Base-by-base conservation (phyloP, 2,888 invertebrate species). In the Drosophila anomelani region DNA sequence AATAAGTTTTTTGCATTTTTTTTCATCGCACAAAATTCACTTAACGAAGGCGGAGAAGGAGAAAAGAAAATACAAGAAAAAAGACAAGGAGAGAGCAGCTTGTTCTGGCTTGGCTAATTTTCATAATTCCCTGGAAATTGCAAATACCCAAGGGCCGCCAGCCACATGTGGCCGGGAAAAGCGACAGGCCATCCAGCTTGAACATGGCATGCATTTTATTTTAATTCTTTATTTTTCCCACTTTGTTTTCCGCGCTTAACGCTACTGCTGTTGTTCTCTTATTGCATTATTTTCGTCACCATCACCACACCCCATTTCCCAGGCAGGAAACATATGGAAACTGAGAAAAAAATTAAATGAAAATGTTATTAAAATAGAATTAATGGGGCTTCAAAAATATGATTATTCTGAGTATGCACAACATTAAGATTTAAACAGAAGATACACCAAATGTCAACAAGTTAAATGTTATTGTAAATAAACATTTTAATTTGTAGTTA, bases 41-140 rank as follows among this genome's bases (percentile, higher is more conserved):
- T 84, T 75, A 72, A 60, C 79, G 74, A 64, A 63, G 51, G 23
- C 8, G 49, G 44, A 38, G 32, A 6, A 8, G 34, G 32, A 13
- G 34, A 49, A 41, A 12, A 9, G 17, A 10, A 43, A 20, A 32
- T 12, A 36, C 0, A 17, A 34, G 34, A 20, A 3, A 1, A 17
- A 43, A 9, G 17, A 29, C 20, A 10, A 17, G 38, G 34, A 39
- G 10, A 20, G 29, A 13, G 15, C 4, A n/a, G 39, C 39, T 36
- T 62, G 68, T 66, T 78, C 73, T 76, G 75, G 78, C 77, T 78
- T 81, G 80, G 88, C 82, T 90, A 88, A 90, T 90, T 90, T 90
- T 83, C 90, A 90, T 90, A 90, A 85, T 90, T 90, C 90, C 39
- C 71, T 78, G 76, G 85, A 90, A 90, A 86, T 80, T 64, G 67